Percentiles rank a stretch among this genome's conserved stretches.
Conservation (phyloP, 2,888 invertebrate species). For the Sericinus montela region DNA sequence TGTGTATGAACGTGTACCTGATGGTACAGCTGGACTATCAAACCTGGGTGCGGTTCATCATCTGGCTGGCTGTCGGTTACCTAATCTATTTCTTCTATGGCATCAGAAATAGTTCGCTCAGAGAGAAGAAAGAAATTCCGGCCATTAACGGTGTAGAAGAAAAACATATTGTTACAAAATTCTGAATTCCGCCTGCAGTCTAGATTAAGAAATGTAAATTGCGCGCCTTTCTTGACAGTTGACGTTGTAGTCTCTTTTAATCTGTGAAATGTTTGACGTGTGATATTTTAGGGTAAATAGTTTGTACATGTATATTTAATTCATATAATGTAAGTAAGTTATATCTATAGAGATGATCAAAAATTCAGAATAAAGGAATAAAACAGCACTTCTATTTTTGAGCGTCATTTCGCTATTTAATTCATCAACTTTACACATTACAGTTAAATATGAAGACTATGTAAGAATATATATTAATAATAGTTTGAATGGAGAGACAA, state of each 20-base stretch:
- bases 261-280: not conserved
- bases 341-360: too few species aligned
- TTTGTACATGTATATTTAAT: not conserved
- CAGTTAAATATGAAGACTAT: too few species aligned
- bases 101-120: constrained; percentile 85
- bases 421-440: too few species aligned
- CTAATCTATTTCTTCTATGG: constrained; percentile 93
- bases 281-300: constrained; percentile 11
- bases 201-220: not conserved
- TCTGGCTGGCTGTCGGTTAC: constrained; percentile 92
- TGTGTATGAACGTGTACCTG: constrained; percentile 92
- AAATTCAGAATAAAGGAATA: too few species aligned
- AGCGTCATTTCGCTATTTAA: too few species aligned
- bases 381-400: too few species aligned
- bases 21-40: constrained; percentile 92
- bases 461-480: too few species aligned
- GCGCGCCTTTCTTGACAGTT: constrained; percentile 2
- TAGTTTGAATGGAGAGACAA: too few species aligned
- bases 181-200: constrained; percentile 33
- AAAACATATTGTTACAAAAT: constrained; percentile 54
- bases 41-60: constrained; percentile 93
- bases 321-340: too few species aligned
- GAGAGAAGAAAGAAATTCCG: constrained; percentile 33
- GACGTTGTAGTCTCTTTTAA: not conserved
- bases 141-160: constrained; percentile 35